Conservation (phyloP, 2,797 vertebrate species). For the Florisuga fusca region DNA sequence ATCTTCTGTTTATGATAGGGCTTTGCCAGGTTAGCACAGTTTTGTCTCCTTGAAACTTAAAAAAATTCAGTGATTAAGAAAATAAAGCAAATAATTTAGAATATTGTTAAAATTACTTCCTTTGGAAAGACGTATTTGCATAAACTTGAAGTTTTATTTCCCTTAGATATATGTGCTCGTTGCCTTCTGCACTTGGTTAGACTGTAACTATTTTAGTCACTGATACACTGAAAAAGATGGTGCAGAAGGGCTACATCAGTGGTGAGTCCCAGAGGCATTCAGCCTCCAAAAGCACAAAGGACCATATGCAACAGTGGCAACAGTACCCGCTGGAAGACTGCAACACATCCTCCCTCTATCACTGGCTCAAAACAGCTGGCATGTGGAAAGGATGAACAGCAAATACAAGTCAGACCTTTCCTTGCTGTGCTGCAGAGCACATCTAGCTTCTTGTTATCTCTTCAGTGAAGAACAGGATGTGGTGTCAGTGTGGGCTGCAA, state of each 20-base stretch:
- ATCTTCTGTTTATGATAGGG: background rate
- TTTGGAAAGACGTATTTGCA: background rate
- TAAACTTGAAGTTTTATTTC: background rate
- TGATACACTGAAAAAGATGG: background rate
- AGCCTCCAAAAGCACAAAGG: background rate
- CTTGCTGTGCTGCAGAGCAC: background rate
- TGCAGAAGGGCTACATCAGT: conserved; percentile 31
- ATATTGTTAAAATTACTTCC: background rate
- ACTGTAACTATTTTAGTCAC: background rate
- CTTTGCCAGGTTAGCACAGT: background rate
- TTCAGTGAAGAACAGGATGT: background rate
- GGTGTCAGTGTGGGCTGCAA: background rate
- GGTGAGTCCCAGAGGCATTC: conserved; percentile 12
- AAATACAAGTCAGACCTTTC: background rate
- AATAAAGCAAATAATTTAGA: background rate
- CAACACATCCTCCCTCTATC: background rate
- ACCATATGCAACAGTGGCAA: background rate
- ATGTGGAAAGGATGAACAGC: background rate
- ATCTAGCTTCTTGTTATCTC: background rate
- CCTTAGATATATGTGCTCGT: background rate
- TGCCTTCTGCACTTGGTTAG: background rate
- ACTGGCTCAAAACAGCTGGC: background rate
- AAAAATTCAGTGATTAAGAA: background rate
- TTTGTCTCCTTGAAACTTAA: background rate
- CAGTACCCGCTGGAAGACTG: background rate